Conservation (phyloP, 2,797 vertebrate species). For the Syngnathus rostellatus region DNA sequence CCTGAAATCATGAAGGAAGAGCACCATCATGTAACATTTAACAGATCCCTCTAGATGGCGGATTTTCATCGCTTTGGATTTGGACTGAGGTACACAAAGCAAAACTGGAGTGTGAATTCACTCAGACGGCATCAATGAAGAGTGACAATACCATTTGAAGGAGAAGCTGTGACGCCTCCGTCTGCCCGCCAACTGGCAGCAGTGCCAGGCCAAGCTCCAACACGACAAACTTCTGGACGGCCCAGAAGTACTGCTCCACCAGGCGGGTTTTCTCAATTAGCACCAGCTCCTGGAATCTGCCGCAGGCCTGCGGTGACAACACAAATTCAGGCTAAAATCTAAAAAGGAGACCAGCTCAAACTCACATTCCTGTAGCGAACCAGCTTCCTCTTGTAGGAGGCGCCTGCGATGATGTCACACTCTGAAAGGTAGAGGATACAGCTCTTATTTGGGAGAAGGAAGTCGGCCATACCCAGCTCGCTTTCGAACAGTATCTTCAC, state of each 20-base stretch:
- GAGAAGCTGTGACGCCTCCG: slow-evolving; percentile 81
- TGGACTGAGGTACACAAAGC: neutral
- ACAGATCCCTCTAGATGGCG: no score
- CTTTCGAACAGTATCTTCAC: slow-evolving; percentile 77
- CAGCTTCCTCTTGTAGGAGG: slow-evolving; percentile 77
- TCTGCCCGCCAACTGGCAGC: slow-evolving; percentile 74
- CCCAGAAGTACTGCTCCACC: slow-evolving; percentile 79
- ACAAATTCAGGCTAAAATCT: neutral
- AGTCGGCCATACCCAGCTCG: slow-evolving; percentile 75
- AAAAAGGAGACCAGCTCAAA: slow-evolving; percentile 11
- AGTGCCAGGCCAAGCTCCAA: slow-evolving; percentile 84
- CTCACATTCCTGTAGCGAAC: slow-evolving; percentile 85
- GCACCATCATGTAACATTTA: neutral
- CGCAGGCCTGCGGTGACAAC: slow-evolving; percentile 55
- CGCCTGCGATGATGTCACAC: slow-evolving; percentile 78
- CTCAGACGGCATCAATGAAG: neutral
- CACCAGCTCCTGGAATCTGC: slow-evolving; percentile 71
- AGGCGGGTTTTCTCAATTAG: slow-evolving; percentile 78
- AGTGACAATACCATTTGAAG: slow-evolving; percentile 68
- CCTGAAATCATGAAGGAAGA: slow-evolving; percentile 52
- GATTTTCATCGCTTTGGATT: no score
- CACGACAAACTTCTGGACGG: slow-evolving; percentile 80
- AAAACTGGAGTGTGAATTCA: neutral
- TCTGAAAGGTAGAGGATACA: slow-evolving; percentile 84
- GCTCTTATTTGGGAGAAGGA: slow-evolving; percentile 76